Conservation (phyloP, 2,888 invertebrate species). For the Leptopilina drosophilae region DNA sequence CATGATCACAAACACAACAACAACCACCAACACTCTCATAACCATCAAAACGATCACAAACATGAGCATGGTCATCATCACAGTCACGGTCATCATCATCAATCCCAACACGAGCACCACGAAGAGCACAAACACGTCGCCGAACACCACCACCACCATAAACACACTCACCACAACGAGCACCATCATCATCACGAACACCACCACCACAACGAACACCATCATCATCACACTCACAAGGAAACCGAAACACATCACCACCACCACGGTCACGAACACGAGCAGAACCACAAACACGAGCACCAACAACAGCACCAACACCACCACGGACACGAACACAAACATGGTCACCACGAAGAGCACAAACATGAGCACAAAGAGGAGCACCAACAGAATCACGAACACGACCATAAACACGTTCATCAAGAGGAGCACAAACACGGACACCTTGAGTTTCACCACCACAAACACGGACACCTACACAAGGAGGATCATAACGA, state of each 20-base stretch:
- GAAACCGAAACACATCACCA: conserved; percentile 70
- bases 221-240: conserved; percentile 70
- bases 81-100: conserved; percentile 64
- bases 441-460: conserved; percentile 64
- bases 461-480: too few species aligned
- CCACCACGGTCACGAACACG: conserved; percentile 69
- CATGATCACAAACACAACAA: conserved; percentile 61
- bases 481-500: conserved; percentile 64
- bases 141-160: conserved; percentile 70
- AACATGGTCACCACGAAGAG: conserved; percentile 63
- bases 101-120: conserved; percentile 67
- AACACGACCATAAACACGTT: conserved; percentile 60
- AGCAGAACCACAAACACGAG: conserved; percentile 68
- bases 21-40: conserved; percentile 60
- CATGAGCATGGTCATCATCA: conserved; percentile 66
- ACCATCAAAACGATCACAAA: conserved; percentile 61
- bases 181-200: conserved; percentile 71
- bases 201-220: conserved; percentile 69
- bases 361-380: conserved; percentile 64
- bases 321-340: conserved; percentile 63
- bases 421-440: conserved; percentile 66
- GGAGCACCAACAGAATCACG: conserved; percentile 62
- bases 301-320: conserved; percentile 66
- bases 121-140: conserved; percentile 66
- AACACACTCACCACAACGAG: conserved; percentile 68